A percentile compares a stretch with the other conserved stretches of the same genome.
Conservation (phyloP, 2,113 vertebrate genomes). For the Prolemur simus region DNA sequence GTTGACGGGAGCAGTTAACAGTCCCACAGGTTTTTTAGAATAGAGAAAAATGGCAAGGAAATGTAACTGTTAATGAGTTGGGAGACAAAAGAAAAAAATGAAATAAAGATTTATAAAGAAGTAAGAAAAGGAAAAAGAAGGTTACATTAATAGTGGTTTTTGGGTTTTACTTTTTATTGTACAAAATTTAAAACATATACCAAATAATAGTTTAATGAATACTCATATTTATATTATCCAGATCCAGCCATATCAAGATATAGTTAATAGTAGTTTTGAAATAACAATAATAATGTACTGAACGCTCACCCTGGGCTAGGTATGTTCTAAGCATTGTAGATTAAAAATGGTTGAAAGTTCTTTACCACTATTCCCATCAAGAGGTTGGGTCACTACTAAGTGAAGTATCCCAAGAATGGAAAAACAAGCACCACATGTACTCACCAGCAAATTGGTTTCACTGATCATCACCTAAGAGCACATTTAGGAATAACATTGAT, state of each 20-base stretch:
- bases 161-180: not conserved
- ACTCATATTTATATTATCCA: not conserved
- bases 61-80: not conserved
- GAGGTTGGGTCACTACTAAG: not conserved
- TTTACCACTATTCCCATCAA: not conserved
- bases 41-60: not conserved
- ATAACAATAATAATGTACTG: not conserved
- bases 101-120: not conserved
- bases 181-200: not conserved
- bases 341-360: not conserved
- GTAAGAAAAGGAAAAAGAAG: not conserved
- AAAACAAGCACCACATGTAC: no score
- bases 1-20: not conserved
- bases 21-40: not conserved
- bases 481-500: no score
- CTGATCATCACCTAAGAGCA: no score
- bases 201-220: conserved; percentile 12
- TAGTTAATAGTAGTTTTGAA: not conserved
- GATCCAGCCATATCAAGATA: not conserved
- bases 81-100: not conserved
- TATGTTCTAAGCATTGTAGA: not conserved
- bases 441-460: no score
- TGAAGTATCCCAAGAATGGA: no score
- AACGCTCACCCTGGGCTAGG: not conserved
- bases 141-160: not conserved